Evolutionary conservation across 2,113 vertebrate genomes (phyloP), one percentile per base, ranked within the genome.

Genomic region (Indicator maculatus): DNA sequence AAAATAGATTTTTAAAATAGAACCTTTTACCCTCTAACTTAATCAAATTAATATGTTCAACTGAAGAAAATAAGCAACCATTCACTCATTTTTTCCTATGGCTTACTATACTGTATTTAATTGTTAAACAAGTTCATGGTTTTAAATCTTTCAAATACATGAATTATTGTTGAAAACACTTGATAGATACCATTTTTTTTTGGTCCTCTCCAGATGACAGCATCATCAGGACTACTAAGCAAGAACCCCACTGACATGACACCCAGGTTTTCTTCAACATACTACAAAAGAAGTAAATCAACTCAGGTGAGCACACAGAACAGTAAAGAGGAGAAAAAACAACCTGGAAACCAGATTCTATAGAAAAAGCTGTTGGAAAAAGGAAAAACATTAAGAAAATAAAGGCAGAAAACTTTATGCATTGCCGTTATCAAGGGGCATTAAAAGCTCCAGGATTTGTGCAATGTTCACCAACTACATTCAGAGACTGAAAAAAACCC

Each of bases 211-310:
- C 99, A 99, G 96, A 99, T 99, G 47, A 99, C 98, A 5, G 99
- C 99, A 61, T 99, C 99, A 78, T 99, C 99, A 5, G 98, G 99
- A 86, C 99, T 99, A 71, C 98, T 97, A 38, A 99, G 99, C 94
- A 99, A 98, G 97, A 99, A 99, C 19, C 99, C 99, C 36, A 99
- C 98, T 0, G 99, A 99, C 99, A 99, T 99, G 85, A 99, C 98
- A 2, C 98, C 98, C 61, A 99, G 95, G 95, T 99, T 99, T 89
- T 99, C 99, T 31, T 99, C 99, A 80, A 99, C 98, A 18, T 99
- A 99, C 99, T 99, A 93, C 24, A 79, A 88, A 6, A 89, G 20
- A 95, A 73, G 33, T 14, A 70, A 18, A 92, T 53, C 71, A 60
- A 65, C 30, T 50, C 52, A 28, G n/a, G 28, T 23, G 5, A 66